These are phyloP conservation scores for Phalanger gymnotis DNA, from an alignment of 2,797 vertebrate genomes.

Conservation along the genomic window DNA sequence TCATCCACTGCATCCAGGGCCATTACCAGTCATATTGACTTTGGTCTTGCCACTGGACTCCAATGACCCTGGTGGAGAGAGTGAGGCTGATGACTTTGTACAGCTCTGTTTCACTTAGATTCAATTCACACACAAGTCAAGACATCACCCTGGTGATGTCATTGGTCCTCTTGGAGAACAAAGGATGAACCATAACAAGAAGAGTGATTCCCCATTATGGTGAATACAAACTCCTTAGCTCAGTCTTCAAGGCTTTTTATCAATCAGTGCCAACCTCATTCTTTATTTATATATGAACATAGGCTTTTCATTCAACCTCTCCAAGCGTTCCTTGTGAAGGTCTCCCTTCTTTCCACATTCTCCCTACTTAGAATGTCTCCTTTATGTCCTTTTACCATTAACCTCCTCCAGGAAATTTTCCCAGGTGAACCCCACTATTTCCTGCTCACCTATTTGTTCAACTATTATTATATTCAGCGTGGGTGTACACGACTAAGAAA, in stretches of 20 bases:
- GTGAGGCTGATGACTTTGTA: not conserved
- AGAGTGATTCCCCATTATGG: not conserved
- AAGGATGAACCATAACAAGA: not conserved
- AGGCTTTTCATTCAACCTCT: not conserved
- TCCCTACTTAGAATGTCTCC: not conserved
- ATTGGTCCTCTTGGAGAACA: not conserved
- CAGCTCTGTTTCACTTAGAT: not conserved
- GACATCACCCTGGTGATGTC: not conserved
- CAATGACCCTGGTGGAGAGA: not conserved
- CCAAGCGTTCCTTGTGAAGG: constrained; percentile 16
- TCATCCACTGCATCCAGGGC: not conserved
- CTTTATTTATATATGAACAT: not conserved
- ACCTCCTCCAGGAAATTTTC: not conserved
- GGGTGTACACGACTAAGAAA: not conserved
- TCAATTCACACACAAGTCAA: not conserved
- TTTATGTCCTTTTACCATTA: not conserved
- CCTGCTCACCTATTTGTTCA: not conserved
- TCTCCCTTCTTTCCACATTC: not conserved
- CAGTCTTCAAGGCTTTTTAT: not conserved
- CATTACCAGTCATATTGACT: not conserved
- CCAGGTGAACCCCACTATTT: not conserved
- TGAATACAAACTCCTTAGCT: not conserved
- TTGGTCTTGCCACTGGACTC: not conserved
- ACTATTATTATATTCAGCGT: not conserved
- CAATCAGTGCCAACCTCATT: not conserved